Evolutionary conservation across 2,888 invertebrate species (phyloP).

Genomic region (Drosophila rubida): DNA sequence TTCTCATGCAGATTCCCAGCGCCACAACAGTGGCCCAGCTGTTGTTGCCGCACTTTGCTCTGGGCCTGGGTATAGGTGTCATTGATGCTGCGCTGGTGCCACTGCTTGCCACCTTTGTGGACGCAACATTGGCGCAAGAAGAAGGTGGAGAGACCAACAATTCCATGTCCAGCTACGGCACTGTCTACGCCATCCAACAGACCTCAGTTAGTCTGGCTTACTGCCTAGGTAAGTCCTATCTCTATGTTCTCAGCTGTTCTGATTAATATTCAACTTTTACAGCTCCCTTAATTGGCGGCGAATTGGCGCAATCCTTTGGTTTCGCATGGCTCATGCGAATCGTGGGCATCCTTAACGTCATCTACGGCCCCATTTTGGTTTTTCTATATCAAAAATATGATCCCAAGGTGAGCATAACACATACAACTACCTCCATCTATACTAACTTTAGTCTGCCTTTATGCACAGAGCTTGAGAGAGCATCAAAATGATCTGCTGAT

Average conservation of each 20-base stretch:
- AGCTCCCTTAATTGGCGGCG: slow-evolving; percentile 89
- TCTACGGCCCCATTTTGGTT: slow-evolving; percentile 89
- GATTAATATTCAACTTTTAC: neutral
- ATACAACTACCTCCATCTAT: neutral
- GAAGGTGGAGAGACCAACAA: slow-evolving; percentile 52
- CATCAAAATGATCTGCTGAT: slow-evolving; percentile 82
- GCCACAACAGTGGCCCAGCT: slow-evolving; percentile 88
- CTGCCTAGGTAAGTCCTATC: slow-evolving; percentile 87
- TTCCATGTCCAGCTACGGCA: slow-evolving; percentile 88
- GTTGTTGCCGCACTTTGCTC: slow-evolving; percentile 90
- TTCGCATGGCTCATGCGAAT: slow-evolving; percentile 91
- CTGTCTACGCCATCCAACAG: slow-evolving; percentile 93
- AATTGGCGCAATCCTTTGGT: slow-evolving; percentile 89
- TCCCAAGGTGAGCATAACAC: slow-evolving; percentile 74
- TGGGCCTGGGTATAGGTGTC: slow-evolving; percentile 92
- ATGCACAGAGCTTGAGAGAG: slow-evolving; percentile 68
- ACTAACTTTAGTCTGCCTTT: neutral
- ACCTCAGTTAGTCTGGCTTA: slow-evolving; percentile 93
- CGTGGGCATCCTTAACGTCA: slow-evolving; percentile 89
- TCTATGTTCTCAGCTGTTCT: neutral
- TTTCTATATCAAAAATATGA: slow-evolving; percentile 81
- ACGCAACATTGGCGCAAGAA: slow-evolving; percentile 84
- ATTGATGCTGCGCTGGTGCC: slow-evolving; percentile 93
- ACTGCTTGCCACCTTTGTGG: slow-evolving; percentile 90
- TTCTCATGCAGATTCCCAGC: slow-evolving; percentile 86